phyloP scores from a whole-genome alignment of 2,888 invertebrate genomes.

The Temnothorax rugatulus region DNA sequence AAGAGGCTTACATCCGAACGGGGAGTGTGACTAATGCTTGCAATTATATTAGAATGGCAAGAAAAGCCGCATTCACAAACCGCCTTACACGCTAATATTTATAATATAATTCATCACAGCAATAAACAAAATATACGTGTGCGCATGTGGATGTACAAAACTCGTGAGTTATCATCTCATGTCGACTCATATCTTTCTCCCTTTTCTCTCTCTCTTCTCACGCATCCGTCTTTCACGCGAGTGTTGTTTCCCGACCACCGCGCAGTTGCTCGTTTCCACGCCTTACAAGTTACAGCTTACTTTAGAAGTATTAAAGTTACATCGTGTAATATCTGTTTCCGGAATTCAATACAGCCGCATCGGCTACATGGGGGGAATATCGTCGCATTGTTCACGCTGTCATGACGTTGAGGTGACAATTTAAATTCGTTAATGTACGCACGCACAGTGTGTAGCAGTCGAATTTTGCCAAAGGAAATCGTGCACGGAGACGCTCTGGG shows the following conservation, averaged over 20 bases:
- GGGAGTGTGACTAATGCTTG: slow-evolving; percentile 39
- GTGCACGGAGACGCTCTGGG: neutral
- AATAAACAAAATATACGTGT: slow-evolving; percentile 59
- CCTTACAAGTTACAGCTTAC: slow-evolving; percentile 66
- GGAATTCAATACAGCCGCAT: slow-evolving; percentile 66
- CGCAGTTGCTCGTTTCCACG: slow-evolving; percentile 54
- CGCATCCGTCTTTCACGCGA: slow-evolving; percentile 1
- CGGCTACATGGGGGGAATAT: slow-evolving; percentile 18
- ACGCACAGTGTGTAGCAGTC: slow-evolving; percentile 22
- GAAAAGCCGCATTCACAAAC: slow-evolving; percentile 82
- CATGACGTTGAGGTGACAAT: neutral
- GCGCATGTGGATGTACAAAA: slow-evolving; percentile 55
- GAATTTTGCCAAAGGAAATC: slow-evolving; percentile 26
- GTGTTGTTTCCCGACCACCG: slow-evolving; percentile 49
- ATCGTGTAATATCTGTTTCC: slow-evolving; percentile 71
- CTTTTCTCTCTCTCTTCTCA: neutral
- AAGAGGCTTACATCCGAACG: slow-evolving; percentile 42
- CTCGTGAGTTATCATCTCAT: slow-evolving; percentile 22
- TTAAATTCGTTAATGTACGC: slow-evolving; percentile 22
- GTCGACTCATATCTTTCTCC: neutral
- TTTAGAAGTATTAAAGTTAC: slow-evolving; percentile 70
- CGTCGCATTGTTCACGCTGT: neutral
- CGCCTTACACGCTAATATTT: slow-evolving; percentile 82
- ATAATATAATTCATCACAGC: slow-evolving; percentile 79
- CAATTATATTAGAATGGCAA: slow-evolving; percentile 77